A percentile compares a stretch with the other conserved stretches of the same genome.
These are phyloP conservation scores for Elgaria multicarinata DNA, from an alignment of 2,113 vertebrate species.

Conservation along the genomic window DNA sequence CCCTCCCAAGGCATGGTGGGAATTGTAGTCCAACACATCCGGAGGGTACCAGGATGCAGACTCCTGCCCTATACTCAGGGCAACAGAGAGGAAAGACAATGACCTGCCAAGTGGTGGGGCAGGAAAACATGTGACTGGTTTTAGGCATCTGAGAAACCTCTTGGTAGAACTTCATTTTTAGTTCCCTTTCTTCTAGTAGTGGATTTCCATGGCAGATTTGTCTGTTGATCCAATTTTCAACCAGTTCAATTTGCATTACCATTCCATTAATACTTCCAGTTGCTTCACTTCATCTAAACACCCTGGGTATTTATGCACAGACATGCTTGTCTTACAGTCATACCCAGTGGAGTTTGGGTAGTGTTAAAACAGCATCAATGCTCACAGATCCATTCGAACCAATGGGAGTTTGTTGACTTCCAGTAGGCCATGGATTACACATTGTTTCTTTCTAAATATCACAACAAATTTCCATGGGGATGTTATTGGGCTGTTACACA, in stretches of 20 bases:
- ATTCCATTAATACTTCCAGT: not conserved
- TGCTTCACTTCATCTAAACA: not conserved
- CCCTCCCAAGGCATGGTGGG: too few relatives aligned
- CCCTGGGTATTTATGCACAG: not conserved
- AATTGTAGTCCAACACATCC: too few relatives aligned
- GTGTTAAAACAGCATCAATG: not conserved
- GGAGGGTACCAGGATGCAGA: too few relatives aligned
- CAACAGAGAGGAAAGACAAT: not conserved
- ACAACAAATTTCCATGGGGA: not conserved
- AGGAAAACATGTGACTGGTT: not conserved
- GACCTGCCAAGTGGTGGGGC: not conserved
- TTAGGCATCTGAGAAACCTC: not conserved
- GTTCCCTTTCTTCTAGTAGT: not conserved
- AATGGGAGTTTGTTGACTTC: not conserved
- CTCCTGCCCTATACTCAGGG: too few relatives aligned
- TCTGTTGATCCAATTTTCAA: not conserved
- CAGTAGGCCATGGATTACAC: not conserved
- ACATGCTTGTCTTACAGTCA: not conserved
- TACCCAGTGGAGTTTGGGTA: not conserved
- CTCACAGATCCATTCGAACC: not conserved
- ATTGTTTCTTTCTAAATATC: not conserved
- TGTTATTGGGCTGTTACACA: not conserved
- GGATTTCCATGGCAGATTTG: not conserved
- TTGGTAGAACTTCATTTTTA: not conserved
- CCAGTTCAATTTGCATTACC: not conserved